Base-by-base conservation (phyloP, 2,797 vertebrate species). In the Eupleurogrammus muticus region DNA sequence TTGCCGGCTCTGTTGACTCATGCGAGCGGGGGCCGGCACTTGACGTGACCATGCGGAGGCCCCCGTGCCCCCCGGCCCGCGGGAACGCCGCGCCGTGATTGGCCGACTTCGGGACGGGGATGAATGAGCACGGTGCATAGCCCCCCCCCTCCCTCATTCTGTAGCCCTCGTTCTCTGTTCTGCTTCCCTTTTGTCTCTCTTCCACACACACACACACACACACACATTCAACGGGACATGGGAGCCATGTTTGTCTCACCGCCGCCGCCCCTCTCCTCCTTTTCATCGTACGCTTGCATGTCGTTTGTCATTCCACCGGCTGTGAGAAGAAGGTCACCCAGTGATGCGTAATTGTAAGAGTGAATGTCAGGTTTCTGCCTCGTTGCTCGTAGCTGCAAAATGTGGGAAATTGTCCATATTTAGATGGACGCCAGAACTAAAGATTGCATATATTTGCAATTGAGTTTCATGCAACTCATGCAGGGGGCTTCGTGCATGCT, bases 91-190 rank as follows among this genome's bases (percentile, higher is more conserved):
- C 51, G 36, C 65, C 82, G 70, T 86, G 86, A 92, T 92, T 91
- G 90, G 90, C 73, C 53, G 73, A 85, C 9, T n/a, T 16, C 64
- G 52, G 38, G 79, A 49, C 64, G 80, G 67, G 83, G 82, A 89
- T 92, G 88, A 88, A 88, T 90, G 85, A 91, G 77, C 82, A 87
- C 82, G 83, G 84, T 82, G 86, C 89, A 87, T 81, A 87, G 79
- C 61, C 76, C 20, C 14, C 60, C 72, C 72, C 36, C 69, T 38
- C 74, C 59, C 50, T 60, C 54, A 9, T 59, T 71, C 73, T 23
- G 42, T 58, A n/a, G 35, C 63, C 61, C 44, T 52, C 70, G 34
- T 20, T 60, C 40, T 72, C 56, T 35, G 52, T 48, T 49, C 32
- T 46, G 59, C 55, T 69, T 71, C 53, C 57, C 24, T 60, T 49